Evolutionary conservation across 1,140 invertebrate genomes (phyloP), one percentile per base, ranked within the genome.

Genomic region (Tetragonula clypearis): DNA sequence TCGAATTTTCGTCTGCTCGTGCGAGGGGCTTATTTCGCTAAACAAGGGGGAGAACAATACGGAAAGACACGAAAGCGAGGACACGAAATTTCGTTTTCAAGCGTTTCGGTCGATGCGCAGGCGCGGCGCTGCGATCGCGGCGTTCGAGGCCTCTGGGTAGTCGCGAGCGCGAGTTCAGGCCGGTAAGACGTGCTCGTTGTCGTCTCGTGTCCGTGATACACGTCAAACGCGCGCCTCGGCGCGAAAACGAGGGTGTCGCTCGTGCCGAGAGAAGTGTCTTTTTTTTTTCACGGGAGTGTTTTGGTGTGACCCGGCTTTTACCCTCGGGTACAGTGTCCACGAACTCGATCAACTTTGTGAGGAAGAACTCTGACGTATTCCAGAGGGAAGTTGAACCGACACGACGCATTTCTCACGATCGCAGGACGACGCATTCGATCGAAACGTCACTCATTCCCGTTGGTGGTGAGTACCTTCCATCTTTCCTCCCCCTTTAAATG

Each of bases 121-220:
- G 21, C 21, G 78, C 9, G 87, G 90, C 88, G 92, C 84, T 76
- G 69, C n/a, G 21, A 60, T 78, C 79, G 71, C 49, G 23, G 21
- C 53, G 62, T 30, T 17, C 41, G 72, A 84, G 26, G 26, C 26
- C n/a, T 76, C 30, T 69, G 75, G 62, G 72, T 88, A 93, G 92
- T 93, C 90, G 88, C 86, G 88, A 90, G 85, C 88, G 92, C 87
- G 90, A 91, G 91, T 92, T 83, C 85, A 81, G 65, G 41, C 87
- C 41, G 76, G 26, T 79, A 79, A 69, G 88, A 85, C 69, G 91
- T 66, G 69, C 66, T n/a, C 26, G 35, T 56, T 21, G 66, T 78
- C 53, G 79, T 30, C 72, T 35, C n/a, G 69, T 78, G 83, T 82
- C 62, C 62, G n/a, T 66, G 35, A 62, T 68, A 55, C 55, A 85